A percentile compares a stretch with the other conserved stretches of the same genome.
phyloP scores from a whole-genome alignment of 2,888 invertebrate species.

The Cryptops parisi region DNA sequence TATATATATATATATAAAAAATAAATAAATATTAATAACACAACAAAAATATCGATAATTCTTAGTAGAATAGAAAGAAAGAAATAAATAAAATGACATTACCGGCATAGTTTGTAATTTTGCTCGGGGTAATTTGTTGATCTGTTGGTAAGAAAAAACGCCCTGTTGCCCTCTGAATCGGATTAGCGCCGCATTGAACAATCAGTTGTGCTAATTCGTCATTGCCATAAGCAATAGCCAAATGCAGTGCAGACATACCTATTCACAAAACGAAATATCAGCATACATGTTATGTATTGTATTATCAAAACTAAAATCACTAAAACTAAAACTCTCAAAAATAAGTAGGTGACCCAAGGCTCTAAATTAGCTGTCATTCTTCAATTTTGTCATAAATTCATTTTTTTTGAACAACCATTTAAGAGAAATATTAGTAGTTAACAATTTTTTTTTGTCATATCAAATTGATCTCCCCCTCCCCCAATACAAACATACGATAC shows the following conservation, averaged over 20 bases:
- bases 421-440: too few relatives aligned
- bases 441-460: too few relatives aligned
- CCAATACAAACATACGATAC: too few relatives aligned
- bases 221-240: conserved; percentile 93
- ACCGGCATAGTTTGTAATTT: conserved; percentile 77
- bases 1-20: background rate
- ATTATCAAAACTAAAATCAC: too few relatives aligned
- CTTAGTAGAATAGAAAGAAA: background rate
- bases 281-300: too few relatives aligned
- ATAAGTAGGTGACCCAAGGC: too few relatives aligned
- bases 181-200: conserved; percentile 80
- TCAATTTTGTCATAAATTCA: too few relatives aligned
- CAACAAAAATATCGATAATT: background rate
- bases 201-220: conserved; percentile 87
- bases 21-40: background rate
- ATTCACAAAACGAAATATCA: too few relatives aligned
- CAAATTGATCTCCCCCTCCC: too few relatives aligned
- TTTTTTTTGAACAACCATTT: too few relatives aligned
- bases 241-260: conserved; percentile 85
- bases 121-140: conserved; percentile 62
- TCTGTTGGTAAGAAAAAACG: conserved; percentile 90
- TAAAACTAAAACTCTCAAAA: too few relatives aligned
- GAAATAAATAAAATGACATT: conserved; percentile 1
- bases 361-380: too few relatives aligned
- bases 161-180: conserved; percentile 86